Conservation (phyloP, 1,140 invertebrate genomes). For the Procambarus clarkii region DNA sequence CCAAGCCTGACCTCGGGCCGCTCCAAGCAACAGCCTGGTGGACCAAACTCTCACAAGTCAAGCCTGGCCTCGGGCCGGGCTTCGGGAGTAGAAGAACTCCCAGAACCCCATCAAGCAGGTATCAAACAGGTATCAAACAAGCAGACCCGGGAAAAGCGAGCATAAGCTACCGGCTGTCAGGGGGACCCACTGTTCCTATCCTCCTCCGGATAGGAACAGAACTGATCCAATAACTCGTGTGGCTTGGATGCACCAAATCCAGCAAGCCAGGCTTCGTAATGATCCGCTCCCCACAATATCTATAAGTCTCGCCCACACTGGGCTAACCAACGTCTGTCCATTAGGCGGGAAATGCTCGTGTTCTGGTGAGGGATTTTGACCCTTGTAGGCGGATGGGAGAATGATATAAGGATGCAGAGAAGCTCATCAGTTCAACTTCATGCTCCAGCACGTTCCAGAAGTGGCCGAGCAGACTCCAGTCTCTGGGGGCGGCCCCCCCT, state of each 20-base stretch:
- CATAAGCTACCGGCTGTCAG: background rate
- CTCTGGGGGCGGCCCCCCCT: background rate
- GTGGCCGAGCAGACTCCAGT: background rate
- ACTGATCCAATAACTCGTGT: conserved; percentile 1
- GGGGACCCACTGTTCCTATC: background rate
- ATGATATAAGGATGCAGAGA: background rate
- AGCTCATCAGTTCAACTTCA: conserved; percentile 32
- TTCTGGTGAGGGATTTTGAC: background rate
- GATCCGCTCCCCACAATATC: conserved; percentile 12
- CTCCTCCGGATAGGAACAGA: background rate
- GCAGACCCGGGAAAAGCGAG: background rate
- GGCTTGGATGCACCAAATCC: background rate
- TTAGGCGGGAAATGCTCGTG: background rate
- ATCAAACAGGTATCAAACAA: too few relatives aligned
- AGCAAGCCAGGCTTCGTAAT: conserved; percentile 6
- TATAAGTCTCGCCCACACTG: conserved; percentile 8
- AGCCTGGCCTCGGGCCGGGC: too few relatives aligned
- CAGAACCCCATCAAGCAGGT: too few relatives aligned
- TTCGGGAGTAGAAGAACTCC: too few relatives aligned
- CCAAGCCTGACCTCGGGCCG: too few relatives aligned
- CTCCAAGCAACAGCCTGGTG: too few relatives aligned
- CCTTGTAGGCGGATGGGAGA: background rate
- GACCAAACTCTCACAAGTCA: too few relatives aligned
- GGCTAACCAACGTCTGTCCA: background rate
- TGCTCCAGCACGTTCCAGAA: conserved; percentile 10